These are phyloP conservation scores for Sinotaia quadrata DNA, from an alignment of 2,888 invertebrate genomes.

Conservation along the genomic window DNA sequence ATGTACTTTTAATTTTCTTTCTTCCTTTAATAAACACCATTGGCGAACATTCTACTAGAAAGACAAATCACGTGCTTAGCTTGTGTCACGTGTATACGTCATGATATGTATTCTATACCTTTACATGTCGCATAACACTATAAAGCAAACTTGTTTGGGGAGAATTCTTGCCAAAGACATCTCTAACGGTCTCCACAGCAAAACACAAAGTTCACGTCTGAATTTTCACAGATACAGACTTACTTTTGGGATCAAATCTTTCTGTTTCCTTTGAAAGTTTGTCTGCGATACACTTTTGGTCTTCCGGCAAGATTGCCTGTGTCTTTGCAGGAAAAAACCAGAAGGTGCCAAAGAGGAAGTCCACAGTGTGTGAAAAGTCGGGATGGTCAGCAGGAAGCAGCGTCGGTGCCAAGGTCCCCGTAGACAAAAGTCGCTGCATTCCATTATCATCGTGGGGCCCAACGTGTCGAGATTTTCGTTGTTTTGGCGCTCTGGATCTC, in stretches of 20 bases:
- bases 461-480: constrained; percentile 68
- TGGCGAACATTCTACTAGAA: no score
- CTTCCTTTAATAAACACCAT: no score
- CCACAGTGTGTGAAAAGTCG: constrained; percentile 72
- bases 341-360: constrained; percentile 83
- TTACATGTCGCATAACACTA: no score
- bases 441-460: constrained; percentile 73
- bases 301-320: constrained; percentile 75
- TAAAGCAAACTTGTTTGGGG: no score
- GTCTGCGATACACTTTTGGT: constrained; percentile 79
- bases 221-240: no score
- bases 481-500: not conserved
- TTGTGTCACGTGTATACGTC: no score
- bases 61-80: no score
- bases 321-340: constrained; percentile 80
- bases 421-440: constrained; percentile 71
- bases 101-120: no score
- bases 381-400: constrained; percentile 72
- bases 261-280: constrained; percentile 72
- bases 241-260: constrained; percentile 69
- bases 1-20: no score
- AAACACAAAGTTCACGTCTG: no score
- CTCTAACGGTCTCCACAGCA: no score
- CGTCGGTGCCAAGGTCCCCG: constrained; percentile 73
- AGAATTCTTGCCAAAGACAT: no score